Evolutionary conservation across 92 coral and sea anemone genomes (phyloP), one percentile per base, ranked within the genome.

Genomic region (Epizoanthus scotinus): DNA sequence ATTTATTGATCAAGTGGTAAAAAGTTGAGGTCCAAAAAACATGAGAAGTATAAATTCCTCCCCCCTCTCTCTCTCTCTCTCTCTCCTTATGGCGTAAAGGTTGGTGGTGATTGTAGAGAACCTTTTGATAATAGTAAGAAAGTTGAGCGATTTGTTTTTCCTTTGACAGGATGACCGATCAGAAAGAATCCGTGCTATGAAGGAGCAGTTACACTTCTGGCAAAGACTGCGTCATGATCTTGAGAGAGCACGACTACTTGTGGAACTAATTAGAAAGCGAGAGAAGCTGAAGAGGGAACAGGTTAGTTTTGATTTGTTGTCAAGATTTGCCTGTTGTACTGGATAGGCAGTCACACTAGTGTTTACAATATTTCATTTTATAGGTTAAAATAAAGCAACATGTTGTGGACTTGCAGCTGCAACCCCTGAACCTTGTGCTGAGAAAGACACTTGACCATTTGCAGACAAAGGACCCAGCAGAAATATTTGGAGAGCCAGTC

Each of bases 201-300:
- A 96, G 70, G 99, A 96, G 70, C 99, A 96, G 57, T 82, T 96
- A 44, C 97, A 96, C 79, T 96, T 96, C 90, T 96, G 99, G 99
- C 99, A 96, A 77, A 92, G 99, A 82, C 86, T 96, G 67, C 83
- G 99, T 49, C 99, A 96, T 84, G 99, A 96, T 66, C 85, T 96
- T 70, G 99, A 96, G 86, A 89, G 99, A 59, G 99, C 99, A 19
- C 86, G 99, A 13, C 74, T 96, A 36, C 91, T 96, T 53, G 99
- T 96, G 63, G 99, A 96, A 67, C 86, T 96, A 61, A 96, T 96
- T 40, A 79, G 99, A 67, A 96, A 96, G 75, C 94, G 99, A 57
- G 99, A 96, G 82, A 96, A 96, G 85, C 90, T 96, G 19, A 96
- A 96, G 86, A 80, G 98, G 62, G 99, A 96, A 71, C 98, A 96